A percentile compares a stretch with the other conserved stretches of the same genome.
These are phyloP conservation scores for Coendou prehensilis DNA, from an alignment of 2,797 vertebrate species.

Conservation along the genomic window DNA sequence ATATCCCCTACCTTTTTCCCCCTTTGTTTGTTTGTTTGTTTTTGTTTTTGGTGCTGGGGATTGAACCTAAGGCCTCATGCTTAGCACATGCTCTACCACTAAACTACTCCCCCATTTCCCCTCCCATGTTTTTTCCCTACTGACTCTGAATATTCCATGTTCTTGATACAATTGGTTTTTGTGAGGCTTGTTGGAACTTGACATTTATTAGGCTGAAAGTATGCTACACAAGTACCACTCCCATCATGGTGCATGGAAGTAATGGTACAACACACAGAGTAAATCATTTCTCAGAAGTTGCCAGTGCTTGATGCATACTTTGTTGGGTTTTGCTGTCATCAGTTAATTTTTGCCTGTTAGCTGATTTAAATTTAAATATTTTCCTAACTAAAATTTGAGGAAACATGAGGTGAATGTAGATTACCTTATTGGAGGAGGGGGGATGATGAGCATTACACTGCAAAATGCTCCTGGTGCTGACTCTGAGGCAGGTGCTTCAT, in stretches of 20 bases:
- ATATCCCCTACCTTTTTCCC: neutral
- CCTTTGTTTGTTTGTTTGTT: neutral
- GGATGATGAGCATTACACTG: neutral
- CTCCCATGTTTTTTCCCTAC: neutral
- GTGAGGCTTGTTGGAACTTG: neutral
- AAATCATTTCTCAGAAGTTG: neutral
- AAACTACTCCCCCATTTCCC: neutral
- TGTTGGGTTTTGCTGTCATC: constrained; percentile 20
- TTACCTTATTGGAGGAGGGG: neutral
- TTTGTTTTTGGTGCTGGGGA: neutral
- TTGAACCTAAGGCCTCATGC: neutral
- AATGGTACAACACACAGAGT: neutral
- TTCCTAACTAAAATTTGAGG: constrained; percentile 57
- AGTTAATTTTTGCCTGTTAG: constrained; percentile 34
- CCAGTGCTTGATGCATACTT: neutral
- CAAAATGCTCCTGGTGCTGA: constrained; percentile 20
- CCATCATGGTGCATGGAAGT: neutral
- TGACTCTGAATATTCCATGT: constrained; percentile 25
- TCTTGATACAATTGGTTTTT: neutral
- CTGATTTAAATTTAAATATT: constrained; percentile 60
- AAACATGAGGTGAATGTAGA: constrained; percentile 11
- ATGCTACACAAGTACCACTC: neutral
- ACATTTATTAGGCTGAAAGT: neutral
- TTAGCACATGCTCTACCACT: neutral
- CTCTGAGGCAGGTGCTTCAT: neutral